Evolutionary conservation across 2,888 invertebrate genomes (phyloP).

Genomic region (Chirona hameri): DNA sequence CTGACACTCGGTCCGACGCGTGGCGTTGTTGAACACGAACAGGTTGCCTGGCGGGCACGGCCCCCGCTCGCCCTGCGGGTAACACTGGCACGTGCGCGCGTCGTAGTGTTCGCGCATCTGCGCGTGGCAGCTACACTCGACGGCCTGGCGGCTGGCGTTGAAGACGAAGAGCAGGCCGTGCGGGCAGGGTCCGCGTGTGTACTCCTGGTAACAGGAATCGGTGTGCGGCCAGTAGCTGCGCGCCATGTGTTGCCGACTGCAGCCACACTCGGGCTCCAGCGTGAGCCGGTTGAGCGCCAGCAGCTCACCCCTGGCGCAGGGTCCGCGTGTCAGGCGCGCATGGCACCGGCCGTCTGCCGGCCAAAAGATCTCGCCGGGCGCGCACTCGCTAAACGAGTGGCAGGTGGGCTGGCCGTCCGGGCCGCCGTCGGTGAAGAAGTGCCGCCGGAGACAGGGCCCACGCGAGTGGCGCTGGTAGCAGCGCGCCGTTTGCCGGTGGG

Average conservation of each 20-base stretch:
- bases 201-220: constrained; percentile 74
- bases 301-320: constrained; percentile 70
- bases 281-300: constrained; percentile 49
- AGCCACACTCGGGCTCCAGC: constrained; percentile 42
- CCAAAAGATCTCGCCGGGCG: constrained; percentile 59
- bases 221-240: constrained; percentile 57
- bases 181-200: constrained; percentile 74
- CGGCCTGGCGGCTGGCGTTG: constrained; percentile 52
- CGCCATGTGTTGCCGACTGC: constrained; percentile 37
- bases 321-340: constrained; percentile 65
- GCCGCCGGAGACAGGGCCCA: constrained; percentile 65
- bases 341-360: constrained; percentile 72
- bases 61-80: constrained; percentile 40
- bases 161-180: constrained; percentile 64
- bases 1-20: constrained; percentile 48
- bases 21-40: constrained; percentile 29
- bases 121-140: constrained; percentile 64
- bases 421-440: constrained; percentile 55
- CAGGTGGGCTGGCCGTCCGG: constrained; percentile 33
- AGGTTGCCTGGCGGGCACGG: constrained; percentile 40
- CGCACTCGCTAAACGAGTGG: constrained; percentile 36
- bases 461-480: constrained; percentile 54
- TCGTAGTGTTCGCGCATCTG: constrained; percentile 80
- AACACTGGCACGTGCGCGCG: constrained; percentile 52
- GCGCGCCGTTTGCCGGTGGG: constrained; percentile 49